Base-by-base conservation (phyloP, 2,888 invertebrate genomes). In the Bombylius discolor region DNA sequence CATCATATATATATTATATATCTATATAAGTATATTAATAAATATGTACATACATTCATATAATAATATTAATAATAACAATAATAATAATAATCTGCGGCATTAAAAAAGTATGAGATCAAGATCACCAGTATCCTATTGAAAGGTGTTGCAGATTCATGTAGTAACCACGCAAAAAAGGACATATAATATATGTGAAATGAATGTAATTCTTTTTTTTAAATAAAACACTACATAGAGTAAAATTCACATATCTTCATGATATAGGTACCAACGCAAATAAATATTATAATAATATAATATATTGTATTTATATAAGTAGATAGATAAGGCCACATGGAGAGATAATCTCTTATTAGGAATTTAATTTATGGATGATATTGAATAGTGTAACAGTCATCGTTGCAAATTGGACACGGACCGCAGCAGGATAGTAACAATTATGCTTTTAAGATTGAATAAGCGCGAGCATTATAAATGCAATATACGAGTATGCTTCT, bases 311-410 rank as follows among this genome's bases (percentile, higher is more conserved):
- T 23, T 23, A 23, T 23, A 23, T 23, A 23, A n/a, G 45, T 34
- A 46, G 34, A 46, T 53, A 55, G 58, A 58, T 56, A 56, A 56
- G 58, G 49, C 58, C 58, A 53, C 58, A 58, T 58, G 56, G 50
- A 50, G 58, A 53, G 58, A 53, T 55, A 58, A 58, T 56, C 55
- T 58, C 44, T 54, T 56, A 53, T 58, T 55, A 58, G 53, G 34
- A 53, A 51, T 53, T 52, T 58, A 56, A 58, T 58, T 58, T 58
- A 58, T 58, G 58, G 53, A 53, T 50, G 45, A 50, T 46, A 42
- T 51, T 47, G 48, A 42, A 11, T n/a, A 14, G 23, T 7, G 34
- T 46, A 36, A 47, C 34, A 52, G 33, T 47, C 47, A 34, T 46
- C 32, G 36, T 47, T 47, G 49, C 44, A 31, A 49, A 36, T 36